Conservation (phyloP, 2,113 vertebrate species). For the Electrona antarctica region DNA sequence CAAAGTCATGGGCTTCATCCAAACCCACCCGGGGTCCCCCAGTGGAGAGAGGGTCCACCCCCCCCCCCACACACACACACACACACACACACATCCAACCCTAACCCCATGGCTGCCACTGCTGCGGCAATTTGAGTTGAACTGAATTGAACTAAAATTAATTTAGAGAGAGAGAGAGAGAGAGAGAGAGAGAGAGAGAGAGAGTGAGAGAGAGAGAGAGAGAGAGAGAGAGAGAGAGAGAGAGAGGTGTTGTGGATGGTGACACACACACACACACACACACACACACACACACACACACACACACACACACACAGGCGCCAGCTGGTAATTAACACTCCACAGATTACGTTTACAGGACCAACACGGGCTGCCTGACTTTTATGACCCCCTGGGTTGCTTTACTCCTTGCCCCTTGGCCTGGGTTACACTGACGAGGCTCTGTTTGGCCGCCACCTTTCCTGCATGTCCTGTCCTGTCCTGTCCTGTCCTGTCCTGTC, state of each 20-base stretch:
- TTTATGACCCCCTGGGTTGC: conserved; percentile 60
- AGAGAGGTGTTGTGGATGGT: not conserved
- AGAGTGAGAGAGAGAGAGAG: not conserved
- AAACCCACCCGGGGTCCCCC: no score
- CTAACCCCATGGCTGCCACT: no score
- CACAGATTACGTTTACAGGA: conserved; percentile 78
- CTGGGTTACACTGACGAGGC: conserved; percentile 44
- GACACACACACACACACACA: no score
- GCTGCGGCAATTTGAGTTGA: no score
- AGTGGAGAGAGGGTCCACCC: no score
- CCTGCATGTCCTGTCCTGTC: conserved; percentile 19
- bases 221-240: conserved; percentile 20
- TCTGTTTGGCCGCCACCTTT: conserved; percentile 54
- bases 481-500: no score
- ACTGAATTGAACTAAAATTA: no score
- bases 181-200: conserved; percentile 45
- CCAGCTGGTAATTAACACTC: conserved; percentile 77
- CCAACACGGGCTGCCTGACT: conserved; percentile 67
- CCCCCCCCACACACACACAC: no score
- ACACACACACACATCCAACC: no score
- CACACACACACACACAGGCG: conserved; percentile 64
- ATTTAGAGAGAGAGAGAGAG: no score
- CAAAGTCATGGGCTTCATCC: no score
- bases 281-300: no score
- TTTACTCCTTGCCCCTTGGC: conserved; percentile 22